Evolutionary conservation across 2,797 vertebrate species (phyloP).

Genomic region (Pantherophis vulpinus): DNA sequence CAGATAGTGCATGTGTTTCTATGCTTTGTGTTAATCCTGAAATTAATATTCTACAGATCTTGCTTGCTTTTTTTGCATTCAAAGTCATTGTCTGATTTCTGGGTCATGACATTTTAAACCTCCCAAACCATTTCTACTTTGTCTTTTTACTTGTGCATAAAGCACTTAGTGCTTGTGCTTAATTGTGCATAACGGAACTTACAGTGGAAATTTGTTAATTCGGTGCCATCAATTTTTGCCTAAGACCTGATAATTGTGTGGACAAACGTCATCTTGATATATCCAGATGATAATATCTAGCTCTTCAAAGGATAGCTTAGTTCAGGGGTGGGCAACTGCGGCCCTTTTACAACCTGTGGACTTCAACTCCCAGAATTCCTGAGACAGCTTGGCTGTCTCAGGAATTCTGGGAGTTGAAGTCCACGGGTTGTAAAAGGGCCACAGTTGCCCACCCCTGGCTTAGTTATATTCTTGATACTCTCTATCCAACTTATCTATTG

Average conservation of each 20-base stretch:
- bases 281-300: background rate
- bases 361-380: too few species aligned
- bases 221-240: background rate
- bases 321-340: too few species aligned
- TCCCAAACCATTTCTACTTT: background rate
- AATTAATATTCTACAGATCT: background rate
- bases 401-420: too few species aligned
- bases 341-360: too few species aligned
- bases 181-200: background rate
- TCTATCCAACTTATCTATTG: background rate
- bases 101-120: background rate
- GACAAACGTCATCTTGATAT: background rate
- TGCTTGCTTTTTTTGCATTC: background rate
- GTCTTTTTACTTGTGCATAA: background rate
- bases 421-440: too few species aligned
- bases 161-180: background rate
- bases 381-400: too few species aligned
- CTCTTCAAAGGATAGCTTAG: background rate
- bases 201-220: background rate
- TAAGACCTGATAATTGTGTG: background rate
- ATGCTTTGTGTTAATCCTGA: background rate
- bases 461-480: background rate
- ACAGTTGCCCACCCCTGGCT: too few species aligned
- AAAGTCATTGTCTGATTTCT: background rate
- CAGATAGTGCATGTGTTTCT: background rate